These are phyloP conservation scores for Drosophila watanabei DNA, from an alignment of 1,140 invertebrate species.

Conservation along the genomic window DNA sequence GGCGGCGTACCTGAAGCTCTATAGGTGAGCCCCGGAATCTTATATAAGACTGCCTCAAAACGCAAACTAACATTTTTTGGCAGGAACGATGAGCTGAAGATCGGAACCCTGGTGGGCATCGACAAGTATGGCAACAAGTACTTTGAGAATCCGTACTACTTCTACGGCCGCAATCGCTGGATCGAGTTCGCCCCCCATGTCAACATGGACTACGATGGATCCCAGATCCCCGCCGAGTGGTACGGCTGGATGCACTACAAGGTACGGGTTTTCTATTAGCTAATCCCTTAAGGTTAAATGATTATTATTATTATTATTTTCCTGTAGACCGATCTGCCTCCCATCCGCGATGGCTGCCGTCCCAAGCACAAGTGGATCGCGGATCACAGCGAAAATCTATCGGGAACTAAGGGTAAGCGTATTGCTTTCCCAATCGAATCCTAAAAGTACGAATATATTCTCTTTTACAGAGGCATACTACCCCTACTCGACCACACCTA, in stretches of 20 bases:
- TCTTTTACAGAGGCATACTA: conserved; percentile 89
- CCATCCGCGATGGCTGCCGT: conserved; percentile 89
- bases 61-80: conserved; percentile 29
- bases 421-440: not conserved
- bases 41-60: conserved; percentile 82
- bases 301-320: not conserved
- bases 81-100: conserved; percentile 95
- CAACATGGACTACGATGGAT: conserved; percentile 96
- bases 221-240: conserved; percentile 97
- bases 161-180: conserved; percentile 97
- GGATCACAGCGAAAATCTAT: conserved; percentile 93
- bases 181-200: conserved; percentile 93
- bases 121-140: conserved; percentile 99
- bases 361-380: conserved; percentile 95
- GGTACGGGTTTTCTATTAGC: too few relatives aligned
- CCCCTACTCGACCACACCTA: conserved; percentile 94
- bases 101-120: conserved; percentile 94
- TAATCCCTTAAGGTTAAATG: too few relatives aligned
- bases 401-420: conserved; percentile 89
- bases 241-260: conserved; percentile 95
- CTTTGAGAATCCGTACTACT: conserved; percentile 96
- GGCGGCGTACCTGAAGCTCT: conserved; percentile 90
- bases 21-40: conserved; percentile 88
- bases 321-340: conserved; percentile 86
- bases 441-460: not conserved